A percentile compares a stretch with the other conserved stretches of the same genome.
These are phyloP conservation scores for Chaenodraco wilsoni DNA, from an alignment of 2,797 vertebrate genomes.

Conservation along the genomic window DNA sequence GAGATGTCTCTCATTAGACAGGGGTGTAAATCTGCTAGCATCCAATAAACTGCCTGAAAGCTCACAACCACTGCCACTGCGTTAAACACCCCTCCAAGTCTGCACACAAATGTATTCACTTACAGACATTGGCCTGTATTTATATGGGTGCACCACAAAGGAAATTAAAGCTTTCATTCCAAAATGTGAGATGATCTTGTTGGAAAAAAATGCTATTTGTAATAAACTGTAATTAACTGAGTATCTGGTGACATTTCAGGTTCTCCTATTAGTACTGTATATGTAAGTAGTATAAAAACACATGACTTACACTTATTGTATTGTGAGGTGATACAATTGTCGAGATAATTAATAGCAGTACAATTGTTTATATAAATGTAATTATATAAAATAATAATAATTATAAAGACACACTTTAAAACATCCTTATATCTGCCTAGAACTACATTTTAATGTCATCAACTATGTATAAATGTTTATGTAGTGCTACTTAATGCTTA, in stretches of 20 bases:
- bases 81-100: conserved; percentile 63
- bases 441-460: not conserved
- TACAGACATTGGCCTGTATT: conserved; percentile 45
- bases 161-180: conserved; percentile 46
- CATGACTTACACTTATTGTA: not conserved
- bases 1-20: conserved; percentile 77
- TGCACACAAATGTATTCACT: conserved; percentile 56
- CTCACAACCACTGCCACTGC: conserved; percentile 60
- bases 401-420: not conserved
- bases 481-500: not conserved
- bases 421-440: not conserved
- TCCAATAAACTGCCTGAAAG: conserved; percentile 63
- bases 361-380: no score
- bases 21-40: conserved; percentile 73
- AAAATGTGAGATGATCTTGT: conserved; percentile 31
- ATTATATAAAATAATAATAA: not conserved
- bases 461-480: not conserved
- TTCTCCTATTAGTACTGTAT: not conserved
- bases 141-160: conserved; percentile 33
- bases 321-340: not conserved
- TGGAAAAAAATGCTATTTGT: conserved; percentile 22
- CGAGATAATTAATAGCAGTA: no score
- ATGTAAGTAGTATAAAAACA: not conserved
- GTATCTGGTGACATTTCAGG: not conserved
- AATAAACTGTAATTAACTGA: conserved; percentile 16